Percentiles rank a stretch among this genome's conserved stretches.
These are phyloP conservation scores for Periparus ater DNA, from an alignment of 2,797 vertebrate genomes.

Conservation along the genomic window DNA sequence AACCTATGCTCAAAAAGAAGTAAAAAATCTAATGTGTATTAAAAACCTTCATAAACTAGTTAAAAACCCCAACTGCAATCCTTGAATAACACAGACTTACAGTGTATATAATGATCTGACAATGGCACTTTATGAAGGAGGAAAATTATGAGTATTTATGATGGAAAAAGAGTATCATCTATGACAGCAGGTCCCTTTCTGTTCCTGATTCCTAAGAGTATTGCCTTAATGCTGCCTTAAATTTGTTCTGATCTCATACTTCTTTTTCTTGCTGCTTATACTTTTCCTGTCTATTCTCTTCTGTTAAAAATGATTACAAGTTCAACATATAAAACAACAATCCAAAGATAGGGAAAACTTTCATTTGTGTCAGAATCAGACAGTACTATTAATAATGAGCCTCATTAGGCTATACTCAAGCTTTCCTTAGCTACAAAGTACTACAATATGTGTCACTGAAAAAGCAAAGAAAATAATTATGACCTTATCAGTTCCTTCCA, in stretches of 20 bases:
- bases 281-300: background rate
- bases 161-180: background rate
- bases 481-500: constrained; percentile 6
- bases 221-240: background rate
- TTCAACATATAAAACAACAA: background rate
- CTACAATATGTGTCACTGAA: background rate
- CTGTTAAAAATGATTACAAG: background rate
- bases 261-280: background rate
- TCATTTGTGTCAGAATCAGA: background rate
- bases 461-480: constrained; percentile 9
- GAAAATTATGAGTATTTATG: background rate
- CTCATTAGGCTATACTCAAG: constrained; percentile 5
- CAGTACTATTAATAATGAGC: constrained; percentile 11
- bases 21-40: background rate
- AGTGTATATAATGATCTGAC: background rate
- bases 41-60: background rate
- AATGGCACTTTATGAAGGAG: background rate
- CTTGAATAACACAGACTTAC: background rate
- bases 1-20: background rate
- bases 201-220: background rate
- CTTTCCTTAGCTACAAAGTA: background rate
- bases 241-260: background rate
- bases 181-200: background rate
- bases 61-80: background rate
- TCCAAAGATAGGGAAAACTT: background rate